phyloP scores from a whole-genome alignment of 2,113 vertebrate genomes.

The Spilogale gracilis region DNA sequence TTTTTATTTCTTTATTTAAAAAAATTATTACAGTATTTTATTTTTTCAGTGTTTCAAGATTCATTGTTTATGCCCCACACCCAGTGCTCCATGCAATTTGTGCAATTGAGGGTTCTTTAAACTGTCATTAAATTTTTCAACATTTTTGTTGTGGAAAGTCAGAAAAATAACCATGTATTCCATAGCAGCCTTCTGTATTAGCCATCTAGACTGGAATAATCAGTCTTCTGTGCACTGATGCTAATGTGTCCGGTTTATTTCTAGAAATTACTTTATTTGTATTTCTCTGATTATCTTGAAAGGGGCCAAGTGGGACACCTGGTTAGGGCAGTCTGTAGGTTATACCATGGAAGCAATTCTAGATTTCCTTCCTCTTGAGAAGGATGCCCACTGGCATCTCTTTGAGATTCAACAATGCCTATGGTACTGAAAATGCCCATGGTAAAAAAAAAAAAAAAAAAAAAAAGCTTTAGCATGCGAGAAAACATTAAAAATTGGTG shows the following conservation, averaged over 20 bases:
- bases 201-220: not conserved
- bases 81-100: no score
- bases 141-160: not conserved
- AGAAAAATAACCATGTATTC: constrained; percentile 18
- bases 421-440: not conserved
- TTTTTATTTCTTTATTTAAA: no score
- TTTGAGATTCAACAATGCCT: not conserved
- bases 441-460: no score
- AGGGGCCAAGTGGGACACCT: accelerated
- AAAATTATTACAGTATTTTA: no score
- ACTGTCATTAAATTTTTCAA: not conserved
- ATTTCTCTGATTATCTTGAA: constrained; percentile 19
- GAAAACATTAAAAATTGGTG: not conserved
- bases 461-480: not conserved
- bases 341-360: not conserved
- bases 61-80: no score
- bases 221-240: not conserved
- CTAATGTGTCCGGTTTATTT: not conserved
- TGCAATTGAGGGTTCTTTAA: constrained; percentile 6
- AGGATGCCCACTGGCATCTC: not conserved
- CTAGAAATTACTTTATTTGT: not conserved
- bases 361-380: not conserved
- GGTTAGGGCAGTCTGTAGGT: not conserved
- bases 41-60: no score
- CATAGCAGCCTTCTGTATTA: not conserved